These are phyloP conservation scores for Gonocerus acuteangulatus DNA, from an alignment of 2,888 invertebrate species.

Conservation along the genomic window DNA sequence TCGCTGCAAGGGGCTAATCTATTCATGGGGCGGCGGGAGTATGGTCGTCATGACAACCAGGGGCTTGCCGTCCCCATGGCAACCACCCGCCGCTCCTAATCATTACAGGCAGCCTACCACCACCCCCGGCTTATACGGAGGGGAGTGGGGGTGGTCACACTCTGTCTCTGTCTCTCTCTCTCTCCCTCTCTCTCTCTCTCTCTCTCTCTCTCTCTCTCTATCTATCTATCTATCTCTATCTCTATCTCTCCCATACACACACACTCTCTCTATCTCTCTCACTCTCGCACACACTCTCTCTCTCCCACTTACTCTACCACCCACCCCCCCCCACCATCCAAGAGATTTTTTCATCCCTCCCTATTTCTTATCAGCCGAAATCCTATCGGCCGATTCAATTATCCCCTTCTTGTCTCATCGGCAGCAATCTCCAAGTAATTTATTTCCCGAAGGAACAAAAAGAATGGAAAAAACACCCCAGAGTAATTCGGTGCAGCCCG, in stretches of 20 bases:
- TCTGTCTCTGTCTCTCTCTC: constrained; percentile 1
- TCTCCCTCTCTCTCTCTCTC: constrained; percentile 11
- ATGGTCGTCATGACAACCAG: background rate
- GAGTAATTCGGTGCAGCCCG: no score
- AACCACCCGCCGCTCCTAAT: background rate
- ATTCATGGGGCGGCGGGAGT: no score
- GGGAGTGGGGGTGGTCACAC: background rate
- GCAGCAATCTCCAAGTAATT: no score
- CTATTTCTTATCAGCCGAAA: no score
- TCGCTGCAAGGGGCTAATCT: no score
- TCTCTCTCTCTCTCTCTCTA: no score
- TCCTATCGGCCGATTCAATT: no score
- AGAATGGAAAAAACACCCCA: no score
- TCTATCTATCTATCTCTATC: no score
- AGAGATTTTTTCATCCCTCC: no score
- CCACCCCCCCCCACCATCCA: background rate
- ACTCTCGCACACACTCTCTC: constrained; percentile 6
- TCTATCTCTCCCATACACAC: constrained; percentile 1
- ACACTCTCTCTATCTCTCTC: constrained; percentile 5
- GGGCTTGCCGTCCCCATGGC: constrained; percentile 7
- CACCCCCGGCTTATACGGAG: background rate
- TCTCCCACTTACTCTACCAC: background rate
- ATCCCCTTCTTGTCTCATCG: no score
- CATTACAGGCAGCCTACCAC: constrained; percentile 3
- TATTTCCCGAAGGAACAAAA: no score